Evolutionary conservation across 2,797 vertebrate species (phyloP).

Genomic region (Chromis chromis): DNA sequence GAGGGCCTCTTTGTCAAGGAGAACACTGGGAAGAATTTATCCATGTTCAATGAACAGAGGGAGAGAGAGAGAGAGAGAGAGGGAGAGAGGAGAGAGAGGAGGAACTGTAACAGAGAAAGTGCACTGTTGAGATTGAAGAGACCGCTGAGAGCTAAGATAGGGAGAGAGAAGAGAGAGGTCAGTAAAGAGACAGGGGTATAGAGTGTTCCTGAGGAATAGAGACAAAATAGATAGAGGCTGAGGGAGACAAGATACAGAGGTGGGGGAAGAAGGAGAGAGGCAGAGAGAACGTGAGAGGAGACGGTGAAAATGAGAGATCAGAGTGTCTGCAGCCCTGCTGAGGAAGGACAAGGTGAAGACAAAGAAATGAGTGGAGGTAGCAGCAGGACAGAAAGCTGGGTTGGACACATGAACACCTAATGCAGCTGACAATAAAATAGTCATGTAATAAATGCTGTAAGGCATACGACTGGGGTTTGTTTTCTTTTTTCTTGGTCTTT

Average conservation of each 20-base stretch:
- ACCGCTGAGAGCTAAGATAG: conserved; percentile 60
- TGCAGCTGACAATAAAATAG: not conserved
- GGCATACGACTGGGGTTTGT: not conserved
- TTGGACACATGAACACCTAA: conserved; percentile 21
- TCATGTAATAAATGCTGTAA: not conserved
- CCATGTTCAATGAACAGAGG: conserved; percentile 63
- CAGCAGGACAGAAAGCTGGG: not conserved
- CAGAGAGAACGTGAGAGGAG: conserved; percentile 4
- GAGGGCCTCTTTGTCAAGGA: conserved; percentile 77
- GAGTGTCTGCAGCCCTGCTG: conserved; percentile 42
- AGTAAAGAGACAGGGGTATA: conserved; percentile 61
- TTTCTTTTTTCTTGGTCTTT: not conserved
- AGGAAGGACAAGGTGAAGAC: conserved; percentile 45
- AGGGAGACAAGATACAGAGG: conserved; percentile 52
- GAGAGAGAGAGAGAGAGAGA: not conserved
- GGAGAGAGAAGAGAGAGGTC: conserved; percentile 61
- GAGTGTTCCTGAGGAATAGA: conserved; percentile 58
- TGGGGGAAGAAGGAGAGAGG: conserved; percentile 18
- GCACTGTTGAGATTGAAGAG: conserved; percentile 63
- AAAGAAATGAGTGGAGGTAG: conserved; percentile 20
- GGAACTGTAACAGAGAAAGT: conserved; percentile 41
- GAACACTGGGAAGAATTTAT: conserved; percentile 71
- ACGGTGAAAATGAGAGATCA: conserved; percentile 54
- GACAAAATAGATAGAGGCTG: conserved; percentile 54
- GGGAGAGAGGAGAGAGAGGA: not conserved